Conservation (phyloP, 1,140 invertebrate genomes). For the Helicoverpa zea region DNA sequence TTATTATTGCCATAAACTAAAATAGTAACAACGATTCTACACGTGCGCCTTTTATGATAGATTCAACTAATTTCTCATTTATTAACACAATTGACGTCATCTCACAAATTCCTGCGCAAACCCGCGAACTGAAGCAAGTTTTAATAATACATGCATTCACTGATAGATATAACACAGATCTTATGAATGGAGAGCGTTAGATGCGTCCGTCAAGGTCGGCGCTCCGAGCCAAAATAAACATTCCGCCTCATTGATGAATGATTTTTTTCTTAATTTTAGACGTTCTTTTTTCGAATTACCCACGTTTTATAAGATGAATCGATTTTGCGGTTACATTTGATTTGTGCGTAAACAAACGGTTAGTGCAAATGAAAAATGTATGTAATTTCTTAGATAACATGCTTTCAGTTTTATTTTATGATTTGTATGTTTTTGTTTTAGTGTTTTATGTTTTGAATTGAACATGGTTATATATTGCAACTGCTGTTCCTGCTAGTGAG, state of each 20-base stretch:
- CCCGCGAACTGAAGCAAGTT: background rate
- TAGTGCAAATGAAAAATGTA: constrained; percentile 9
- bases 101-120: background rate
- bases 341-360: constrained; percentile 3
- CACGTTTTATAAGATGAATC: constrained; percentile 29
- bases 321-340: constrained; percentile 12
- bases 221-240: constrained; percentile 30
- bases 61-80: background rate
- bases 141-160: constrained; percentile 35
- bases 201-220: constrained; percentile 37
- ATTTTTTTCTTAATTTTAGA: background rate
- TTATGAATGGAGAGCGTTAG: constrained; percentile 28
- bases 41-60: no score
- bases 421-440: constrained; percentile 11
- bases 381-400: constrained; percentile 2
- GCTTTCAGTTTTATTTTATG: constrained; percentile 14
- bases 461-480: background rate
- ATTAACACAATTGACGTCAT: background rate
- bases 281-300: constrained; percentile 20
- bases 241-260: constrained; percentile 24
- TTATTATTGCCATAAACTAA: no score
- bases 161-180: constrained; percentile 37
- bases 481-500: background rate
- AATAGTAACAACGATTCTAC: no score
- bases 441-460: constrained; percentile 15